A percentile compares a stretch with the other conserved stretches of the same genome.
phyloP scores from a whole-genome alignment of 2,888 invertebrate genomes.

The Danaus chrysippus region DNA sequence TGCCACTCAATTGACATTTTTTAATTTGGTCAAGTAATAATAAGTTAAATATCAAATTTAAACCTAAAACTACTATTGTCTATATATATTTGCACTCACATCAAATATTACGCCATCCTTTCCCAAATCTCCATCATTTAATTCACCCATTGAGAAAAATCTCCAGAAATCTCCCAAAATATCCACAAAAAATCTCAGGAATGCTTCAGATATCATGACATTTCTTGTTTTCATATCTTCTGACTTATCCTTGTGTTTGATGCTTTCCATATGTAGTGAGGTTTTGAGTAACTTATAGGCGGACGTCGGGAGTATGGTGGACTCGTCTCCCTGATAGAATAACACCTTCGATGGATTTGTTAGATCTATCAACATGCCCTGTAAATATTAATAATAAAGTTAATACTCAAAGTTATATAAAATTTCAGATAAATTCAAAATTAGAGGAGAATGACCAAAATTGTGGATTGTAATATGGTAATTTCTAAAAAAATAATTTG shows the following conservation, averaged over 20 bases:
- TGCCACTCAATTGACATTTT: no score
- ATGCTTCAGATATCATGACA: conserved; percentile 88
- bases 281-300: conserved; percentile 84
- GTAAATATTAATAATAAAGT: conserved; percentile 35
- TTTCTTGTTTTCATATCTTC: conserved; percentile 79
- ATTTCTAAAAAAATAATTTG: no score
- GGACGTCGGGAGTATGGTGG: conserved; percentile 84
- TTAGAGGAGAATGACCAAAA: no score
- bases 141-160: conserved; percentile 61
- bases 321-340: conserved; percentile 86
- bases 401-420: not conserved
- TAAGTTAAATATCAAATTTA: no score
- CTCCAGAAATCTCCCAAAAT: conserved; percentile 85
- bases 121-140: conserved; percentile 54
- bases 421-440: no score
- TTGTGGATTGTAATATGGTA: no score
- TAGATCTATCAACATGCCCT: conserved; percentile 88
- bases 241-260: conserved; percentile 48
- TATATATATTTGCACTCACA: conserved; percentile 55
- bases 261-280: conserved; percentile 64
- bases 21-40: no score
- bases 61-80: not conserved
- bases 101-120: conserved; percentile 61
- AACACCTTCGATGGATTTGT: conserved; percentile 78
- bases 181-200: conserved; percentile 87